phyloP scores from a whole-genome alignment of 2,888 invertebrate species.

The Morpho helenor region DNA sequence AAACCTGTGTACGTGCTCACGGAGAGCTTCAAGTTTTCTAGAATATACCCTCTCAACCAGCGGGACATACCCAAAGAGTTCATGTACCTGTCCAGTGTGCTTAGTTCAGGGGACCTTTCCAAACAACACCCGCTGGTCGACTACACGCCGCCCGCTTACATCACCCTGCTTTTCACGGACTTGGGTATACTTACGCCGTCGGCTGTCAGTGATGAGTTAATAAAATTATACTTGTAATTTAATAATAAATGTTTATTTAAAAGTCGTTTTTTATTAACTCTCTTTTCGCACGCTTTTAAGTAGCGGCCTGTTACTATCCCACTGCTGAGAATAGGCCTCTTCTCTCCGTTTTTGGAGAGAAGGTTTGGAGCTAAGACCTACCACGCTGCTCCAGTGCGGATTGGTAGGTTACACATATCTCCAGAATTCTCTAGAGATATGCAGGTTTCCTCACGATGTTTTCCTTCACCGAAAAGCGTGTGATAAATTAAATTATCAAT shows the following conservation, averaged over 20 bases:
- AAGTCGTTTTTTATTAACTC: background rate
- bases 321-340: too few relatives aligned
- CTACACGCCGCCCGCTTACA: constrained; percentile 97
- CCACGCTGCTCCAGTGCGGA: too few relatives aligned
- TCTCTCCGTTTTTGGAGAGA: too few relatives aligned
- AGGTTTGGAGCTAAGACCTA: too few relatives aligned
- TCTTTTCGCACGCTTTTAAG: background rate
- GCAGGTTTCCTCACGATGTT: too few relatives aligned
- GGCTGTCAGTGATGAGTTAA: constrained; percentile 98
- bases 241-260: constrained; percentile 15
- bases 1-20: constrained; percentile 97
- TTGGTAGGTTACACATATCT: too few relatives aligned
- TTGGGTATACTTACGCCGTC: constrained; percentile 97
- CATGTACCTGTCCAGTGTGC: constrained; percentile 81
- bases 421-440: too few relatives aligned
- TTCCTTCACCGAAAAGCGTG: too few relatives aligned
- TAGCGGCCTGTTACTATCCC: too few relatives aligned
- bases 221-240: constrained; percentile 93
- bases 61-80: constrained; percentile 93
- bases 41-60: constrained; percentile 96
- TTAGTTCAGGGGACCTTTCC: constrained; percentile 58
- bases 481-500: too few relatives aligned
- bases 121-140: constrained; percentile 94
- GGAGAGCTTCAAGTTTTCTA: constrained; percentile 98
- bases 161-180: constrained; percentile 96